Evolutionary conservation across 2,888 invertebrate genomes (phyloP), one percentile per base, ranked within the genome.

Genomic region (Seira ritae): DNA sequence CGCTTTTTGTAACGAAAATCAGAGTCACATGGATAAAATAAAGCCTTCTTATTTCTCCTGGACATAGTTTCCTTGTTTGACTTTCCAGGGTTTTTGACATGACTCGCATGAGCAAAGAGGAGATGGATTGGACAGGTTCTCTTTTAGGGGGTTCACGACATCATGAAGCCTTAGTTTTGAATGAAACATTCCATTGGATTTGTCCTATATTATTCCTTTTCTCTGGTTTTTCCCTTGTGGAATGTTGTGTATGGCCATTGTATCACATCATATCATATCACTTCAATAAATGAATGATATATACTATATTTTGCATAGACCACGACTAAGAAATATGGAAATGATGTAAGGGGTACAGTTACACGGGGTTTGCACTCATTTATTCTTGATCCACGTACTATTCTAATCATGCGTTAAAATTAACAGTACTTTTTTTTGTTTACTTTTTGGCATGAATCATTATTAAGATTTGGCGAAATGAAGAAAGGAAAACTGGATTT

Each of bases 381-480:
- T n/a, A n/a, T n/a, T n/a, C 17, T 55, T 55, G 15, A 8, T 12
- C 55, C 3, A 55, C 15, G 55, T 8, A 31, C 8, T 31, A 8
- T 31, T 31, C 2, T 31, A 31, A 31, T 2, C 8, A 31, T 31
- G 31, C 2, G 31, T 31, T 31, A 31, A 31, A 31, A 31, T 55
- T 55, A 55, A 55, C 17, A 55, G 17, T 15, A 55, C 3, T n/a
- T 17, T n/a, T 10, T 60, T 62, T 62, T 20, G 62, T 62, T 62
- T 62, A 20, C 22, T 10, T 62, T 55, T 62, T 62, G 62, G 62
- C 62, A 62, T 19, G 20, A n/a, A 20, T 50, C 50, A 50, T 50
- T 50, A 50, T 50, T 50, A 50, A n/a, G 12, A 31, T 31, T 31
- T n/a, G n/a, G n/a, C n/a, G n/a, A n/a, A 8, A n/a, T 50, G 17